A percentile compares a stretch with the other conserved stretches of the same genome.
Evolutionary conservation across 2,113 vertebrate species (phyloP).

Genomic region (Leptodactylus fuscus): DNA sequence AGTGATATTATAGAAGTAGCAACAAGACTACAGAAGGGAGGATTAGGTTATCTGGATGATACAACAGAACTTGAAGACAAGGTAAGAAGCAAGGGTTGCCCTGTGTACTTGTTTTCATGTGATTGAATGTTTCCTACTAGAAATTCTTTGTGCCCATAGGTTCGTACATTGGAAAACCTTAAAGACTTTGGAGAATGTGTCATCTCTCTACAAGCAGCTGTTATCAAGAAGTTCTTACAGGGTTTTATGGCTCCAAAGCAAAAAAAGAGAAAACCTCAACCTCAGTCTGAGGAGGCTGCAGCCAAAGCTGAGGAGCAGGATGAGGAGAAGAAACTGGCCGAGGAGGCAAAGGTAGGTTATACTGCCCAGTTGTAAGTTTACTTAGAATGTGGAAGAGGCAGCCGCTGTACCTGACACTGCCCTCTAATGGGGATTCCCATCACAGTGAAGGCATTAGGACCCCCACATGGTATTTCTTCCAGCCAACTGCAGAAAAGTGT

Average conservation of each 20-base stretch:
- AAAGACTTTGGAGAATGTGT: constrained; percentile 94
- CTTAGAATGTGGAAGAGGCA: neutral
- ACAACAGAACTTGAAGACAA: constrained; percentile 84
- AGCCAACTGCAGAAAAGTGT: neutral
- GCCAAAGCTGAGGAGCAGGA: constrained; percentile 89
- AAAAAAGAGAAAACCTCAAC: constrained; percentile 82
- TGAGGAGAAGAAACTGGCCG: constrained; percentile 94
- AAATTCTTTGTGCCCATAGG: constrained; percentile 69
- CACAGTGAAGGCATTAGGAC: no score
- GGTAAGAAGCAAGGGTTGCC: constrained; percentile 71
- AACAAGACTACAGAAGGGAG: constrained; percentile 92
- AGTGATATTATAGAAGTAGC: constrained; percentile 95
- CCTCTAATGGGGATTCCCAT: no score
- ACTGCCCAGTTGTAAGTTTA: neutral
- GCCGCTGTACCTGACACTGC: neutral
- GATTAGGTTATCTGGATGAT: constrained; percentile 91
- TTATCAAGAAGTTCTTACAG: constrained; percentile 97
- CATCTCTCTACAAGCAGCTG: constrained; percentile 89
- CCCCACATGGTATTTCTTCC: no score
- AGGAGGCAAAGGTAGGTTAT: constrained; percentile 89
- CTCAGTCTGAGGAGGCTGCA: constrained; percentile 77
- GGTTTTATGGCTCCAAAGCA: constrained; percentile 99
- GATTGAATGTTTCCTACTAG: neutral
- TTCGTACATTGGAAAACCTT: constrained; percentile 84
- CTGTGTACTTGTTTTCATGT: neutral